Conservation (phyloP, 2,888 invertebrate genomes). For the Ypsolopha scabrella region DNA sequence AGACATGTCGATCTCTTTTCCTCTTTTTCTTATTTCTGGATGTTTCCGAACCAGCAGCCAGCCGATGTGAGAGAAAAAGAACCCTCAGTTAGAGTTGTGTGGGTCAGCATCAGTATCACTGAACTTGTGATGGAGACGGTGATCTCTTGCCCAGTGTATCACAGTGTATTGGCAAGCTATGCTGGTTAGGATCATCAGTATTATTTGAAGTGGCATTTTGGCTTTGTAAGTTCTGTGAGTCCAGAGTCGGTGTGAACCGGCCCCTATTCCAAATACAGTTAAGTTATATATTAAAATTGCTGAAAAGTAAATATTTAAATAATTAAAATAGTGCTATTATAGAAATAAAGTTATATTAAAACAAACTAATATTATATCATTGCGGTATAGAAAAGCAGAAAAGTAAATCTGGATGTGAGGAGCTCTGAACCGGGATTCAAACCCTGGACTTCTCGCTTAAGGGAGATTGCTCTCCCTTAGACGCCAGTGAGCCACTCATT, state of each 20-base stretch:
- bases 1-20: slow-evolving; percentile 76
- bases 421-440: too few relatives aligned
- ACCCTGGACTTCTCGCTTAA: too few relatives aligned
- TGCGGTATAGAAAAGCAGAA: too few relatives aligned
- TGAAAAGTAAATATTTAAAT: slow-evolving; percentile 29
- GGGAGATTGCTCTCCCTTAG: too few relatives aligned
- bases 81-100: slow-evolving; percentile 81
- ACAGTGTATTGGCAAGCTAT: slow-evolving; percentile 21
- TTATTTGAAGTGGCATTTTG: slow-evolving; percentile 81
- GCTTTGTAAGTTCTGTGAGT: slow-evolving; percentile 94
- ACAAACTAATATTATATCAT: too few relatives aligned
- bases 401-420: too few relatives aligned
- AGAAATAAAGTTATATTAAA: too few relatives aligned
- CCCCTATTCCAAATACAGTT: slow-evolving; percentile 89
- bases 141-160: slow-evolving; percentile 72
- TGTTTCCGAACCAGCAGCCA: slow-evolving; percentile 85
- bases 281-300: slow-evolving; percentile 76
- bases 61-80: slow-evolving; percentile 87
- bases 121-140: slow-evolving; percentile 77
- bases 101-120: slow-evolving; percentile 82
- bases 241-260: slow-evolving; percentile 96
- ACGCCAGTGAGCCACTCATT: too few relatives aligned
- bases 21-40: slow-evolving; percentile 77
- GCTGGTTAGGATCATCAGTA: slow-evolving; percentile 73
- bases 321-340: too few relatives aligned